Evolutionary conservation across 2,113 vertebrate species (phyloP).

Genomic region (Clarias macrocephalus): DNA sequence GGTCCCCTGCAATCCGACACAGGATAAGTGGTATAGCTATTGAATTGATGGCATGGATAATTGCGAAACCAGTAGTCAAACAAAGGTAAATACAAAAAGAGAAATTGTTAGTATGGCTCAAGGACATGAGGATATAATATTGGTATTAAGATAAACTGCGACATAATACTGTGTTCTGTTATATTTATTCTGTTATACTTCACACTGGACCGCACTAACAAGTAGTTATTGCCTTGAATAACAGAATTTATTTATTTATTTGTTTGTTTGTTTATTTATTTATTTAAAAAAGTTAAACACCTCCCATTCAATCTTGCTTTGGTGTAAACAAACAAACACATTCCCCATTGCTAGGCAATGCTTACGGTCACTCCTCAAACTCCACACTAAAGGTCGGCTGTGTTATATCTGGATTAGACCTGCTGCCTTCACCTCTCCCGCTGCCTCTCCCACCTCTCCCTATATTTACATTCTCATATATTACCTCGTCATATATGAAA

Average conservation of each 20-base stretch:
- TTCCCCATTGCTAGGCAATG: conserved; percentile 68
- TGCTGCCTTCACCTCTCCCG: conserved; percentile 55
- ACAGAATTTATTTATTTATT: not conserved
- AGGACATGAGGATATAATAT: not conserved
- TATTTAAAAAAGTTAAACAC: too few relatives aligned
- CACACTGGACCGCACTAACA: not conserved
- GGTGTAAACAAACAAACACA: conserved; percentile 31
- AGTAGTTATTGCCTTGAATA: not conserved
- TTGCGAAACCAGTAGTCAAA: too few relatives aligned
- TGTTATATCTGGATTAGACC: conserved; percentile 64
- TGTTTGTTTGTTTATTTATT: too few relatives aligned
- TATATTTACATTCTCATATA: too few relatives aligned
- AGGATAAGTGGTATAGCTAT: too few relatives aligned
- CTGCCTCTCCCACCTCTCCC: too few relatives aligned
- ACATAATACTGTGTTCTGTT: not conserved
- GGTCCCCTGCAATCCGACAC: too few relatives aligned
- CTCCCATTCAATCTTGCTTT: too few relatives aligned
- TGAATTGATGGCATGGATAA: too few relatives aligned
- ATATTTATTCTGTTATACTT: not conserved
- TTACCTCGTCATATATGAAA: not conserved
- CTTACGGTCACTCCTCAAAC: conserved; percentile 81
- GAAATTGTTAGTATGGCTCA: not conserved
- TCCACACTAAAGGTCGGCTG: conserved; percentile 76
- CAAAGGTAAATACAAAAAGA: not conserved
- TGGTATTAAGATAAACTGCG: not conserved